These are phyloP conservation scores for Herminia tarsipennalis DNA, from an alignment of 2,888 invertebrate genomes.

Conservation along the genomic window DNA sequence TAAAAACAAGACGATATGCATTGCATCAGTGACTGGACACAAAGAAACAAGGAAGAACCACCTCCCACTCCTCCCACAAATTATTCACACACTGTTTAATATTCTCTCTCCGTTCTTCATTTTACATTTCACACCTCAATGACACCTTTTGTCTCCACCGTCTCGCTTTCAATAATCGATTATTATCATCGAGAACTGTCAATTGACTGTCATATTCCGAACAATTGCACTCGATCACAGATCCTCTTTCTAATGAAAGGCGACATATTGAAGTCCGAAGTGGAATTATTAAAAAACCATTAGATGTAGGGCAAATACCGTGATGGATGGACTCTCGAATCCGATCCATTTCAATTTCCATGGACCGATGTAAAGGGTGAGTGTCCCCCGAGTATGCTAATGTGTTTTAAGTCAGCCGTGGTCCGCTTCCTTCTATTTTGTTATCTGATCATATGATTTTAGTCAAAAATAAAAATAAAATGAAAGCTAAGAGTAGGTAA, in stretches of 20 bases:
- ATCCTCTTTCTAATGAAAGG: conserved; percentile 69
- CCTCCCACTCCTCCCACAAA: no score
- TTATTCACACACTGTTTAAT: conserved; percentile 40
- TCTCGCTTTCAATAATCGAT: conserved; percentile 67
- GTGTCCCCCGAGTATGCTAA: conserved; percentile 71
- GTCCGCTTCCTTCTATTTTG: conserved; percentile 44
- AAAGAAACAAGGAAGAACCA: no score
- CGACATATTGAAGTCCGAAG: conserved; percentile 60
- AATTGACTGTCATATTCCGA: conserved; percentile 78
- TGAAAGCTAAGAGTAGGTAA: no score
- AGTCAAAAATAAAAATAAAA: no score
- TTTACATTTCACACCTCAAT: conserved; percentile 49
- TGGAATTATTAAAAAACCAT: conserved; percentile 84
- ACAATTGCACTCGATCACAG: conserved; percentile 74
- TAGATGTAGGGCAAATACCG: conserved; percentile 73
- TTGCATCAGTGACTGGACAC: no score
- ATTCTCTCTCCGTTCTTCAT: conserved; percentile 31
- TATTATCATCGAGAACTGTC: conserved; percentile 73
- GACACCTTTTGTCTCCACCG: conserved; percentile 47
- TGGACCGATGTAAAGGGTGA: conserved; percentile 72
- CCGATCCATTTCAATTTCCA: conserved; percentile 84
- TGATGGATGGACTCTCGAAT: conserved; percentile 82
- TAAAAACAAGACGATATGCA: no score
- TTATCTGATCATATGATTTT: no score
- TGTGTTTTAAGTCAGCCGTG: conserved; percentile 63